These are phyloP conservation scores for Pteronotus mesoamericanus DNA, from an alignment of 2,797 vertebrate genomes.

Conservation along the genomic window DNA sequence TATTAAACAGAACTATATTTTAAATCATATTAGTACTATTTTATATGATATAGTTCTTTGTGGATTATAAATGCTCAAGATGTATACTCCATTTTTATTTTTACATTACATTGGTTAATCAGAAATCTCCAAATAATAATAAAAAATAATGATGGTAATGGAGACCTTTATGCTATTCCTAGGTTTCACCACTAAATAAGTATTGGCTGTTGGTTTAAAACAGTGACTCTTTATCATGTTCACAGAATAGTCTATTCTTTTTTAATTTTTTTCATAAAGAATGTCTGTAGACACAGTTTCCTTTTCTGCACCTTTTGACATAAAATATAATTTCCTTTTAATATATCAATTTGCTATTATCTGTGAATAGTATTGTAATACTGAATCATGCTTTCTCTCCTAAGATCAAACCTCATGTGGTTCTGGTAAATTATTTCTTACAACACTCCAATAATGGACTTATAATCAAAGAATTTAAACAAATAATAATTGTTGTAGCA, in stretches of 20 bases:
- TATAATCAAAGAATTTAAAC: conserved; percentile 23
- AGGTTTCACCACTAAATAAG: not conserved
- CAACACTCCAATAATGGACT: not conserved
- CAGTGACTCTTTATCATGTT: not conserved
- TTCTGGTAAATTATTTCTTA: conserved; percentile 31
- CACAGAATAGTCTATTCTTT: not conserved
- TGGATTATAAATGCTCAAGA: not conserved
- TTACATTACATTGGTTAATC: not conserved
- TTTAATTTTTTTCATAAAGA: conserved; percentile 37
- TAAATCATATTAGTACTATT: not conserved
- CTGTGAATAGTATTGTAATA: conserved; percentile 11
- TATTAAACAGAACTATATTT: conserved; percentile 29
- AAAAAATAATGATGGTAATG: not conserved
- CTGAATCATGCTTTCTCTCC: not conserved
- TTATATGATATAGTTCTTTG: not conserved
- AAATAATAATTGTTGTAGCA: not conserved
- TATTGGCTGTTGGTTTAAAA: not conserved
- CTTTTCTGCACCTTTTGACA: not conserved
- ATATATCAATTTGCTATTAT: not conserved
- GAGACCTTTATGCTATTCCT: not conserved
- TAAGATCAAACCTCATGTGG: not conserved
- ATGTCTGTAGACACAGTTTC: not conserved
- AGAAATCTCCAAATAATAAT: not conserved
- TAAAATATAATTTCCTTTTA: conserved; percentile 26
- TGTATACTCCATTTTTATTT: not conserved